These are phyloP conservation scores for Lymantria dispar DNA, from an alignment of 2,888 invertebrate species.

Conservation along the genomic window DNA sequence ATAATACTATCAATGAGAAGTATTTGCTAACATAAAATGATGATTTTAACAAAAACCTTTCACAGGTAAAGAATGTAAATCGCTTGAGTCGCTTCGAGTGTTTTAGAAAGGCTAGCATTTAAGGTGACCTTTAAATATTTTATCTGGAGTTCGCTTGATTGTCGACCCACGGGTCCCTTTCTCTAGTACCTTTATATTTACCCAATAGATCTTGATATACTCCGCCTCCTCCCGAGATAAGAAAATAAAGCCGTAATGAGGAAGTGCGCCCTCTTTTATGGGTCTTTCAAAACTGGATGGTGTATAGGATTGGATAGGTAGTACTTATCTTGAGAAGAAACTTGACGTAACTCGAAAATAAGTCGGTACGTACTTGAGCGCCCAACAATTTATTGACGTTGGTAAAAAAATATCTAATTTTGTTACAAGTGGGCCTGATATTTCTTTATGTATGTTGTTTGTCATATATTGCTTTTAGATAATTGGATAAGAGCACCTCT, in stretches of 20 bases:
- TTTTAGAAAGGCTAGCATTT: slow-evolving; percentile 50
- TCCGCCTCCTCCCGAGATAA: slow-evolving; percentile 44
- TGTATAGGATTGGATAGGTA: slow-evolving; percentile 65
- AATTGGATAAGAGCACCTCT: no score
- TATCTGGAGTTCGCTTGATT: slow-evolving; percentile 76
- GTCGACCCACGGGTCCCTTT: slow-evolving; percentile 68
- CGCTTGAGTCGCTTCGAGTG: slow-evolving; percentile 54
- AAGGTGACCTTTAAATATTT: slow-evolving; percentile 78
- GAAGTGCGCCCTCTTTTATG: slow-evolving; percentile 51
- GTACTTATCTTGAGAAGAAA: slow-evolving; percentile 64
- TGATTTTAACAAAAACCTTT: slow-evolving; percentile 35
- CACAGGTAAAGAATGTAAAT: slow-evolving; percentile 63
- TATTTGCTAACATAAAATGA: slow-evolving; percentile 21
- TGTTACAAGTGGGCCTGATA: slow-evolving; percentile 31
- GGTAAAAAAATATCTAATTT: slow-evolving; percentile 34
- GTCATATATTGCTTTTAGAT: slow-evolving; percentile 18
- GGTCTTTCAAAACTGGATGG: slow-evolving; percentile 58
- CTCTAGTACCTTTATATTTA: slow-evolving; percentile 60
- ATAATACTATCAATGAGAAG: no score
- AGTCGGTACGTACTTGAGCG: slow-evolving; percentile 51
- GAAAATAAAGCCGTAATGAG: slow-evolving; percentile 46
- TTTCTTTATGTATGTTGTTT: slow-evolving; percentile 24
- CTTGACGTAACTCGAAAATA: slow-evolving; percentile 62
- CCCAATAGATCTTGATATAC: slow-evolving; percentile 55
- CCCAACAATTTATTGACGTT: slow-evolving; percentile 51